Base-by-base conservation (phyloP, 2,888 invertebrate genomes). In the Eilema caniola region DNA sequence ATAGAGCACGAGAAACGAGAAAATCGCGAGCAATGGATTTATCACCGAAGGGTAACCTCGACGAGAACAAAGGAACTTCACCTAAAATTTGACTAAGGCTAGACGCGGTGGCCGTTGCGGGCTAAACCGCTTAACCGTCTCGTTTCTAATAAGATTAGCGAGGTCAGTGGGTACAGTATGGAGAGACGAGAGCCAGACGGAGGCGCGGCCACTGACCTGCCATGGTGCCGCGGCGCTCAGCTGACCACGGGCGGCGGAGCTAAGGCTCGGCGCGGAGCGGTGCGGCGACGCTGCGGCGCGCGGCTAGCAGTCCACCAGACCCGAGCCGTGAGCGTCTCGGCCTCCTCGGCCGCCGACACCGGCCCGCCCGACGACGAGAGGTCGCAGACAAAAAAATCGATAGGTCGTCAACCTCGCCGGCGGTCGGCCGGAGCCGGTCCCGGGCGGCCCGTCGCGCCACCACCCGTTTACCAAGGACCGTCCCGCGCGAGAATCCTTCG, bases 371-470 rank as follows among this genome's bases (percentile, higher is more conserved):
- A 88, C 88, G 89, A 83, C 89, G 89, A 89, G 92, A 94, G 94
- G 93, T 93, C 93, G 90, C 92, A 94, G 93, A 93, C 94, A 91
- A 93, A 94, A 94, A 95, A 95, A 95, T 95, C 95, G 91, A 95
- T 95, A 95, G 95, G 94, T 95, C 95, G 93, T 90, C 94, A 93
- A 95, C 95, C 95, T 92, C 91, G 85, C 83, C 91, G 91, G 88
- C 91, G 89, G 91, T 87, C 87, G 89, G 89, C 86, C 88, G 86
- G 87, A 86, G 89, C 91, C 87, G 86, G 87, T 83, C 88, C 90
- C 89, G 90, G 90, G 89, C 89, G 90, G 85, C 86, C 87, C 87
- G 88, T 83, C 88, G 87, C 87, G 83, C 86, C 69, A 73, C 73
- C 73, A 72, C 78, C 88, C 85, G 88, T 86, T 85, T 82, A 85